These are phyloP conservation scores for Cephus pulcher DNA, from an alignment of 2,888 invertebrate species.

Conservation along the genomic window DNA sequence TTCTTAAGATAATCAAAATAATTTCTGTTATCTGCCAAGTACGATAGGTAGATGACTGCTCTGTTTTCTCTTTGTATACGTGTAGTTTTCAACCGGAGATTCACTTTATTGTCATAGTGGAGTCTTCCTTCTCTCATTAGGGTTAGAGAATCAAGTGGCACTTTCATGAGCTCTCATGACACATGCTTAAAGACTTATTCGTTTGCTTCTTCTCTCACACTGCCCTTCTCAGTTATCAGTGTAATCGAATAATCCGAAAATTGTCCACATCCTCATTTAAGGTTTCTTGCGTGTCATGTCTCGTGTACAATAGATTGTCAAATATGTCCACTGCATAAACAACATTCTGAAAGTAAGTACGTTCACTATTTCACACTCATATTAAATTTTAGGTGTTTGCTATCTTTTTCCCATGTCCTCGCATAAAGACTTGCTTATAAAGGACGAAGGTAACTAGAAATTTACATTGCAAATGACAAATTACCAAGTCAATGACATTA, in stretches of 20 bases:
- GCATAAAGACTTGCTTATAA: neutral
- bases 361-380: neutral
- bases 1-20: neutral
- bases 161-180: neutral
- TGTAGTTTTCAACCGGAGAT: neutral
- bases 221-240: constrained; percentile 25
- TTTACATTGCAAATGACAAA: neutral
- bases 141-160: neutral
- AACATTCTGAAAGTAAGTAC: neutral
- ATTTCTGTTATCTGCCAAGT: neutral
- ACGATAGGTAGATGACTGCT: neutral
- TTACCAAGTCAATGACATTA: neutral
- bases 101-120: neutral
- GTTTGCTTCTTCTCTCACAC: neutral
- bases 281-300: neutral
- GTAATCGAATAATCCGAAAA: constrained; percentile 41
- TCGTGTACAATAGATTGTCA: neutral
- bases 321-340: neutral
- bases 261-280: constrained; percentile 48
- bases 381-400: neutral
- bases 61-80: neutral
- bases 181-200: neutral
- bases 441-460: neutral
- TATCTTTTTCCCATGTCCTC: neutral
- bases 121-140: neutral